Evolutionary conservation across 1,140 invertebrate genomes (phyloP).

Genomic region (Dendrolimus punctatus): DNA sequence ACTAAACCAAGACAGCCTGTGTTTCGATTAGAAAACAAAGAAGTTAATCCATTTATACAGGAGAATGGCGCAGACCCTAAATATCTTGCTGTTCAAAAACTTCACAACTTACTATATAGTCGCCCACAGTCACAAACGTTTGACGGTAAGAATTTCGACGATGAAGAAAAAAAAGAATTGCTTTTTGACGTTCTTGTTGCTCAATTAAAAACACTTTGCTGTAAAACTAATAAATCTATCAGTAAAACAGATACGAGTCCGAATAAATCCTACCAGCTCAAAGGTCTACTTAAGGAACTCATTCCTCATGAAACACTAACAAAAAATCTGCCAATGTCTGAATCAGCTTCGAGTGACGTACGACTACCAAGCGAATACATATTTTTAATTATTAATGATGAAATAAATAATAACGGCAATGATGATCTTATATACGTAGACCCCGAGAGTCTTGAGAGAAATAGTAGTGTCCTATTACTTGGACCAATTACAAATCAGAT

Average conservation of each 20-base stretch:
- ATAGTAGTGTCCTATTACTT: slow-evolving; percentile 51
- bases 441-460: slow-evolving; percentile 49
- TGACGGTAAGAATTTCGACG: slow-evolving; percentile 15
- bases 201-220: slow-evolving; percentile 54
- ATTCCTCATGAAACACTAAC: no score
- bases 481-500: slow-evolving; percentile 48
- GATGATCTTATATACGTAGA: slow-evolving; percentile 49
- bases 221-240: slow-evolving; percentile 29
- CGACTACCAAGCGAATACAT: slow-evolving; percentile 29
- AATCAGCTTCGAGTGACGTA: no score
- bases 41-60: slow-evolving; percentile 24
- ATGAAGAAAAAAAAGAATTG: slow-evolving; percentile 49
- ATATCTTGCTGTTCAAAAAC: slow-evolving; percentile 42
- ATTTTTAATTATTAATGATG: slow-evolving; percentile 58
- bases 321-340: no score
- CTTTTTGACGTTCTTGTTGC: slow-evolving; percentile 49
- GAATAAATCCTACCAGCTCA: slow-evolving; percentile 9
- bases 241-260: slow-evolving; percentile 10
- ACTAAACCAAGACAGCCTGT: slow-evolving; percentile 20
- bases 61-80: slow-evolving; percentile 27
- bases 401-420: slow-evolving; percentile 41
- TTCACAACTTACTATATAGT: slow-evolving; percentile 37
- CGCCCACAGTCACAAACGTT: slow-evolving; percentile 14
- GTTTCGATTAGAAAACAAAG: slow-evolving; percentile 46
- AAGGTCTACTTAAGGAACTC: slow-evolving; percentile 5